Evolutionary conservation across 92 coral and sea anemone genomes (phyloP).

Genomic region (Zoanthus solanderi): DNA sequence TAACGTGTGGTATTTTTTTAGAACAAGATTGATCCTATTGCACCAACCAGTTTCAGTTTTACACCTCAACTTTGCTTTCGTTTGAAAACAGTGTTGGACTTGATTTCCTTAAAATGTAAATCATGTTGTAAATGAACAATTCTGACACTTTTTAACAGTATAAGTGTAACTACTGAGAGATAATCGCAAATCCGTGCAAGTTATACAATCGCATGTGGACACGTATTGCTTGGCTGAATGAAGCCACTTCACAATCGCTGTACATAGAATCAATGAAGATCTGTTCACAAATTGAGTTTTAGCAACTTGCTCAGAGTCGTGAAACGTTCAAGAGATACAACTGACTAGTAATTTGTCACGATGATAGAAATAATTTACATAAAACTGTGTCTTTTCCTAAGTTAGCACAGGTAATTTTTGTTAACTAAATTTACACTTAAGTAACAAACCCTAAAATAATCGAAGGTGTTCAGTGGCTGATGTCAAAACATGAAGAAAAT

Average conservation of each 20-base stretch:
- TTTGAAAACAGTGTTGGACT: slow-evolving; percentile 6
- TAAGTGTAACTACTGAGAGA: background rate
- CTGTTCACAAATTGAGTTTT: too few relatives aligned
- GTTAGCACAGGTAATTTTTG: too few relatives aligned
- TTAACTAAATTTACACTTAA: slow-evolving; percentile 4
- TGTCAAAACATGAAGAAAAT: background rate
- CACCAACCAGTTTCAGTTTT: slow-evolving; percentile 10
- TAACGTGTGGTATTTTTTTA: background rate
- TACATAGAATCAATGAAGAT: too few relatives aligned
- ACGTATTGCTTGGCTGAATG: background rate
- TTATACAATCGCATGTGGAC: background rate
- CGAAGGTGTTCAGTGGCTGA: background rate
- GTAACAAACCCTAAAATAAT: background rate
- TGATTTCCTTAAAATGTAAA: slow-evolving; percentile 41
- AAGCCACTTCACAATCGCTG: too few relatives aligned
- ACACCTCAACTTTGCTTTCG: background rate
- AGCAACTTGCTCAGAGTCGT: too few relatives aligned
- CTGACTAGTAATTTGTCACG: too few relatives aligned
- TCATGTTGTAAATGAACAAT: slow-evolving; percentile 19
- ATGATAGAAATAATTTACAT: too few relatives aligned
- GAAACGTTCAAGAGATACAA: too few relatives aligned
- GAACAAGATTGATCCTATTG: background rate
- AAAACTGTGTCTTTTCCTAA: too few relatives aligned
- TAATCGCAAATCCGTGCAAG: background rate
- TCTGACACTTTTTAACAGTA: background rate